These are phyloP conservation scores for Myiopsitta monachus DNA, from an alignment of 2,113 vertebrate species.

Conservation along the genomic window DNA sequence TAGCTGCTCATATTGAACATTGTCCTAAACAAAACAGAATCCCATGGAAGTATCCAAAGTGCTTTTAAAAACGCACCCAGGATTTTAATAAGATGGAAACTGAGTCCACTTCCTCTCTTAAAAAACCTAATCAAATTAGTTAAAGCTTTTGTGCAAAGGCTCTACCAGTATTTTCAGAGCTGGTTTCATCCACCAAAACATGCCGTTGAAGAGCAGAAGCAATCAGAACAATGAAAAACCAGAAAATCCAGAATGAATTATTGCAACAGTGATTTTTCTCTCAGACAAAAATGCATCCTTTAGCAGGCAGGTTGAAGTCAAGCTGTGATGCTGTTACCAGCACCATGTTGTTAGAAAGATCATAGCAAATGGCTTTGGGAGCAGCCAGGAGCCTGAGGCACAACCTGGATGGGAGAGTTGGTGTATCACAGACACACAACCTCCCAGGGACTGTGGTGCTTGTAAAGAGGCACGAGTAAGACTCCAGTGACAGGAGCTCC, in stretches of 20 bases:
- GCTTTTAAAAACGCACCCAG: neutral
- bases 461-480: neutral
- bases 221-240: neutral
- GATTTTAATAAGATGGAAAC: neutral
- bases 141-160: neutral
- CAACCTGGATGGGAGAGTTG: neutral
- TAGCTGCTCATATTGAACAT: neutral
- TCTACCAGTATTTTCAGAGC: neutral
- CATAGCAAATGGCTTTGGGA: neutral
- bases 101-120: neutral
- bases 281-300: neutral
- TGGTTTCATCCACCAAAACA: neutral
- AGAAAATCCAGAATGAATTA: neutral
- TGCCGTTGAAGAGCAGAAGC: neutral
- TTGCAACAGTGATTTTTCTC: neutral
- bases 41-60: neutral
- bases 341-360: neutral
- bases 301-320: neutral
- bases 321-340: neutral
- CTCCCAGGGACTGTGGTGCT: neutral
- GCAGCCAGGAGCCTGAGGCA: neutral
- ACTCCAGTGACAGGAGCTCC: neutral
- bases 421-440: neutral
- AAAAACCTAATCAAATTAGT: neutral
- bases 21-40: neutral